Conservation (phyloP, 2,113 vertebrate species). For the Pagrus major region DNA sequence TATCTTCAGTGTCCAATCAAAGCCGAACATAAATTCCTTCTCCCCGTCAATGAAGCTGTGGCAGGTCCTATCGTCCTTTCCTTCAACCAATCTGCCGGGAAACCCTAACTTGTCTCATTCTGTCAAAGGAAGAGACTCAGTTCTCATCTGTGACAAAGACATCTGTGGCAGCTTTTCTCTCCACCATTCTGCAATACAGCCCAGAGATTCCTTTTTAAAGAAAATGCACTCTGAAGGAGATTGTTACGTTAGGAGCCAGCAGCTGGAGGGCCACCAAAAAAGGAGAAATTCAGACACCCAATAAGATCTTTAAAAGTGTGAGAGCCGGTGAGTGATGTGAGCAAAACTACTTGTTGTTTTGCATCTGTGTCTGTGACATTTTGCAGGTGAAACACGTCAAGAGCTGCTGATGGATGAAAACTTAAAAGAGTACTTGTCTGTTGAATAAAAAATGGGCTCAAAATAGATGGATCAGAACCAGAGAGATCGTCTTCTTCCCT, state of each 20-base stretch:
- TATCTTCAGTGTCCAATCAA: slow-evolving; percentile 72
- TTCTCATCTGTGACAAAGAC: slow-evolving; percentile 25
- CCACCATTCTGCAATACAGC: slow-evolving; percentile 10
- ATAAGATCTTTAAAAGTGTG: not conserved
- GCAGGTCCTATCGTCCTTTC: slow-evolving; percentile 62
- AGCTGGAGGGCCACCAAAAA: not conserved
- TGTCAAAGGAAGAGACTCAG: slow-evolving; percentile 56
- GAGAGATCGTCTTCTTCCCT: not conserved
- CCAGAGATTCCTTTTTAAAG: slow-evolving; percentile 25
- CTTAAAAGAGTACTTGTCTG: not conserved
- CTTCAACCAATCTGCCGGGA: slow-evolving; percentile 48
- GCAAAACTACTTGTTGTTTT: not conserved
- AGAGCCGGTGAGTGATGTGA: too few relatives aligned
- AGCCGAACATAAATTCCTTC: slow-evolving; percentile 65
- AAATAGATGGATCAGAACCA: too few relatives aligned
- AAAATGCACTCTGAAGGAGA: not conserved
- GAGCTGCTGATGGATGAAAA: not conserved
- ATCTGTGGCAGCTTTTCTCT: slow-evolving; percentile 15
- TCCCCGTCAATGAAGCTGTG: slow-evolving; percentile 58
- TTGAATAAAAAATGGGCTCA: too few relatives aligned
- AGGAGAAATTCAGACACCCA: not conserved
- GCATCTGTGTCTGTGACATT: not conserved
- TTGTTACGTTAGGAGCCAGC: not conserved
- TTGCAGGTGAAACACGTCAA: not conserved
- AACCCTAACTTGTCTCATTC: slow-evolving; percentile 54